Percentiles rank a stretch among this genome's conserved stretches.
phyloP scores from a whole-genome alignment of 2,888 invertebrate species.

The Rotaria sp. region DNA sequence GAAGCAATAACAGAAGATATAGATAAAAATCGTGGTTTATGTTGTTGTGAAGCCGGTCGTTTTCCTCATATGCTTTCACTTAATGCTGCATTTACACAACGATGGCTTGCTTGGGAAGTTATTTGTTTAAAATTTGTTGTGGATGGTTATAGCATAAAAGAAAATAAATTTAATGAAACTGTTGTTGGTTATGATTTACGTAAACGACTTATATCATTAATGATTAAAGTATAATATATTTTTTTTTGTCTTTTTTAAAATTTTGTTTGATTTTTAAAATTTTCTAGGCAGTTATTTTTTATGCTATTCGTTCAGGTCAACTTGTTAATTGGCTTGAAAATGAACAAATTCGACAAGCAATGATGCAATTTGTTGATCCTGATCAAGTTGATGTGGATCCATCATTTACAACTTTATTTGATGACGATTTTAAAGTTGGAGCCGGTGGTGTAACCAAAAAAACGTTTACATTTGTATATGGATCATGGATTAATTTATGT shows the following conservation, averaged over 20 bases:
- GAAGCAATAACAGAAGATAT: conserved; percentile 96
- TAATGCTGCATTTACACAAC: conserved; percentile 91
- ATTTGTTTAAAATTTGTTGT: conserved; percentile 90
- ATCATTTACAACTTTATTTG: conserved; percentile 29
- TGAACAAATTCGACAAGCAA: conserved; percentile 26
- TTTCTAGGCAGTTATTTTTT: conserved; percentile 25
- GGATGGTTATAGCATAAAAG: conserved; percentile 94
- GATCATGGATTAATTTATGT: conserved; percentile 25
- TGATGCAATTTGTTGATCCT: not conserved
- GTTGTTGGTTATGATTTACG: conserved; percentile 93
- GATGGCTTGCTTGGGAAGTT: conserved; percentile 94
- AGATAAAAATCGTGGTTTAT: conserved; percentile 86
- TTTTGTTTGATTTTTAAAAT: too few species aligned
- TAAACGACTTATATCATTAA: conserved; percentile 90
- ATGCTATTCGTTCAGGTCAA: conserved; percentile 31
- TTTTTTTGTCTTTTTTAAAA: too few species aligned
- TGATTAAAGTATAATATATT: conserved; percentile 70
- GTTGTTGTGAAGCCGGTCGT: conserved; percentile 82
- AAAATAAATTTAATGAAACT: conserved; percentile 92
- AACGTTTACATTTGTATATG: conserved; percentile 13
- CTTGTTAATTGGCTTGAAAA: conserved; percentile 32
- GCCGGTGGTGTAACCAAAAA: not conserved
- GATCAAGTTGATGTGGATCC: conserved; percentile 29
- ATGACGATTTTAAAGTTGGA: conserved; percentile 25
- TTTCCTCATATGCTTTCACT: conserved; percentile 79